A percentile compares a stretch with the other conserved stretches of the same genome.
These are phyloP conservation scores for Spongilla lacustris DNA, from an alignment of 37 sponge, comb jelly and placozoan species.

Conservation along the genomic window DNA sequence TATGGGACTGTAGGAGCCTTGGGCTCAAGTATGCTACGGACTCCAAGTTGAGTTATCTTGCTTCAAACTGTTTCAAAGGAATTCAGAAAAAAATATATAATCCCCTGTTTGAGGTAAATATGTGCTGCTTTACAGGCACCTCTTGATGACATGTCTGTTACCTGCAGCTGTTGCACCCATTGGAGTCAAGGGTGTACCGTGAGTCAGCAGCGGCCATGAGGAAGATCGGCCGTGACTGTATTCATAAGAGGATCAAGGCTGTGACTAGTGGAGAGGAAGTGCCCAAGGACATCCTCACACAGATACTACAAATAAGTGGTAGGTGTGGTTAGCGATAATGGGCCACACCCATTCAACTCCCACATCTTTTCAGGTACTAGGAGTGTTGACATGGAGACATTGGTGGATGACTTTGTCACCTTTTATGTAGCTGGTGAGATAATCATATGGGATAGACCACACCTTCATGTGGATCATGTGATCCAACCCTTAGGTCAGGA, in stretches of 20 bases:
- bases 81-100: neutral
- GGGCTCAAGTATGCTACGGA: neutral
- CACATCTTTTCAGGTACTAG: neutral
- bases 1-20: neutral
- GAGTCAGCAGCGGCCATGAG: neutral
- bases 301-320: neutral
- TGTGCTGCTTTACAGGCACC: neutral
- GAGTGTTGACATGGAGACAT: slow-evolving; percentile 3
- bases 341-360: neutral
- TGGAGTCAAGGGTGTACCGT: neutral
- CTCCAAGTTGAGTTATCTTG: neutral
- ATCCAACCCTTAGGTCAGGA: slow-evolving; percentile 8
- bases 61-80: neutral
- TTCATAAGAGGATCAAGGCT: neutral
- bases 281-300: neutral
- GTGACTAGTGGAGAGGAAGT: neutral
- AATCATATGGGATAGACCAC: neutral
- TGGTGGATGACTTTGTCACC: slow-evolving; percentile 18
- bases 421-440: slow-evolving; percentile 8
- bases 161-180: neutral
- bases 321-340: neutral
- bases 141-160: neutral
- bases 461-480: neutral
- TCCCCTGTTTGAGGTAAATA: neutral
- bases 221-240: neutral